Base-by-base conservation (phyloP, 2,113 vertebrate species). In the Noturus placidus region DNA sequence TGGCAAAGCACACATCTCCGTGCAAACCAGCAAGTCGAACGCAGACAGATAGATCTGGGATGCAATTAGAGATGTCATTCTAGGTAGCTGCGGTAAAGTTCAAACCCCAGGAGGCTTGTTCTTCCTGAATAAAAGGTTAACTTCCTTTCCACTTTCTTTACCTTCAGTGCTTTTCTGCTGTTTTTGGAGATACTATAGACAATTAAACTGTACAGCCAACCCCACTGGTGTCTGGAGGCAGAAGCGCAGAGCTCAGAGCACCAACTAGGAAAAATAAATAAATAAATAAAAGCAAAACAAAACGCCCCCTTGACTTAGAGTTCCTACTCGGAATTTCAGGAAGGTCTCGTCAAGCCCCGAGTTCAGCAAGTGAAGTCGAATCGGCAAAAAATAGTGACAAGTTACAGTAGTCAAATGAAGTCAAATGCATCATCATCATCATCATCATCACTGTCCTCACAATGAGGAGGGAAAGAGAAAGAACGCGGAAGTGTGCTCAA, bases 121-220 rank as follows among this genome's bases (percentile, higher is more conserved):
- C 82, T 82, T 83, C 59, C 86, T 87, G 61, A 82, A 83, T 80
- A 78, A 83, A 87, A 87, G 82, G 89, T 89, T 79, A 83, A 77
- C 15, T 57, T 65, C 82, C 46, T 57, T 33, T n/a, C n/a, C 70
- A 42, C 38, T 50, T 38, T 77, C 38, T 77, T 38, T 77, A 42
- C 9, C n/a, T 50, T 65, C 80, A 3, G 9, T 33, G 19, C 46
- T 63, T 63, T 42, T 77, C 13, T 86, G 79, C 42, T 76, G 11
- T 46, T 74, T 74, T 74, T 22, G 2, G 35, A 35, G 67, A 70
- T 35, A 70, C 30, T 70, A 38, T 46, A 46, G 20, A 5, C 20
- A 42, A 72, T 72, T 38, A 38, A 42, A 42, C 33, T 22, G 3
- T 74, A 11, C 35, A 74, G 38, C 10, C 35, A 42, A 25, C 38